Evolutionary conservation across 2,888 invertebrate genomes (phyloP), one percentile per base, ranked within the genome.

Genomic region (Nesidiocoris tenuis): DNA sequence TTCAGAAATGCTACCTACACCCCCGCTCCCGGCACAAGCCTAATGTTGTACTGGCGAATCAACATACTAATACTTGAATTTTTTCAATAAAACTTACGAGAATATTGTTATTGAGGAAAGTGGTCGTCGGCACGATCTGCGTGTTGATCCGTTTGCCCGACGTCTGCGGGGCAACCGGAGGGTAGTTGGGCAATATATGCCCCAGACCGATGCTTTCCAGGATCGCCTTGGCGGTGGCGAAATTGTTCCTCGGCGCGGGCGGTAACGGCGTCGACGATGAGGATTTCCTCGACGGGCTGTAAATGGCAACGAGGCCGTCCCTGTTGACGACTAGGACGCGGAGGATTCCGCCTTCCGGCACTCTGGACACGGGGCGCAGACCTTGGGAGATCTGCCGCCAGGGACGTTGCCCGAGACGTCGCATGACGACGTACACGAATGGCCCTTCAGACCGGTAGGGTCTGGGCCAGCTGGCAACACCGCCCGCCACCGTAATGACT

Each of bases 281-380:
- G 55, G 80, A 77, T 61, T 80, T 77, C 59, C 80, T 74, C 61
- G 81, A 88, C 0, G 90, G 90, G 81, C 89, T 89, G 84, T 90
- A 90, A 80, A 90, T 90, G 54, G 90, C 89, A 67, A 90, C 88
- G 21, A 90, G 85, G 1, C 90, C 90, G 82, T 88, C 87, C n/a
- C 89, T 88, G 81, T 89, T 89, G 23, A 90, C 90, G 24, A 90
- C 90, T 7, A 90, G 85, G 9, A 90, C 90, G 74, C 90, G 85
- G n/a, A 90, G 85, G 78, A 89, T 86, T 9, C 88, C 87, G 3
- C 88, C 88, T 5, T 82, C 82, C 63, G 88, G 87, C 55, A 90
- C 88, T 78, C 89, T 84, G 1, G 89, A 89, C 21, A 88, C 88
- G 77, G 89, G 83, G 70, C 89, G 86, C 82, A 89, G 86, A 0